Evolutionary conservation across 1,140 invertebrate genomes (phyloP).

Genomic region (Nylanderia fulva): DNA sequence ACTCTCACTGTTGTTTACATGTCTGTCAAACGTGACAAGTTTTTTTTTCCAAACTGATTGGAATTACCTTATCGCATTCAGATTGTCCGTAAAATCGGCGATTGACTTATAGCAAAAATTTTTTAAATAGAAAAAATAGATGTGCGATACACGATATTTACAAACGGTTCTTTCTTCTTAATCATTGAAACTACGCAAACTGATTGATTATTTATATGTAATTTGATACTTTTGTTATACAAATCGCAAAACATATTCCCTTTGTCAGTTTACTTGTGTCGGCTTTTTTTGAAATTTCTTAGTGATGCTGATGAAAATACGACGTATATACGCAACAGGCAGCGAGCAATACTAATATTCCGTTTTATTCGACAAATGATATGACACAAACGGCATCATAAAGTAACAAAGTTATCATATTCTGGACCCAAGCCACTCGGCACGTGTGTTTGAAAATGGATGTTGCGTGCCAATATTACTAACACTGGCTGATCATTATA

Average conservation of each 20-base stretch:
- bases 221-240: too few species aligned
- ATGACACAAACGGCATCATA: slow-evolving; percentile 42
- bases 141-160: too few species aligned
- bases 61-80: neutral
- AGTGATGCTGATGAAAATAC: neutral
- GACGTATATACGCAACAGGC: slow-evolving; percentile 28
- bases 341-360: neutral
- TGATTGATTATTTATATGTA: too few species aligned
- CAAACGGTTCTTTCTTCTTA: too few species aligned
- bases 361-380: slow-evolving; percentile 44
- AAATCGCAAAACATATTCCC: too few species aligned
- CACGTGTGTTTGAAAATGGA: slow-evolving; percentile 48
- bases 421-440: slow-evolving; percentile 30
- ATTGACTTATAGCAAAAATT: neutral
- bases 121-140: too few species aligned
- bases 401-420: slow-evolving; percentile 52
- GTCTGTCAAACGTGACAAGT: neutral
- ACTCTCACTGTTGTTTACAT: neutral
- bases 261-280: too few species aligned
- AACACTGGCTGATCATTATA: slow-evolving; percentile 51
- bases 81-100: neutral
- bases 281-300: too few species aligned
- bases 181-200: too few species aligned
- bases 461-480: slow-evolving; percentile 45
- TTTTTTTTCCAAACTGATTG: slow-evolving; percentile 35